Evolutionary conservation across 1,140 invertebrate genomes (phyloP).

Genomic region (Scaptomyza hsui): DNA sequence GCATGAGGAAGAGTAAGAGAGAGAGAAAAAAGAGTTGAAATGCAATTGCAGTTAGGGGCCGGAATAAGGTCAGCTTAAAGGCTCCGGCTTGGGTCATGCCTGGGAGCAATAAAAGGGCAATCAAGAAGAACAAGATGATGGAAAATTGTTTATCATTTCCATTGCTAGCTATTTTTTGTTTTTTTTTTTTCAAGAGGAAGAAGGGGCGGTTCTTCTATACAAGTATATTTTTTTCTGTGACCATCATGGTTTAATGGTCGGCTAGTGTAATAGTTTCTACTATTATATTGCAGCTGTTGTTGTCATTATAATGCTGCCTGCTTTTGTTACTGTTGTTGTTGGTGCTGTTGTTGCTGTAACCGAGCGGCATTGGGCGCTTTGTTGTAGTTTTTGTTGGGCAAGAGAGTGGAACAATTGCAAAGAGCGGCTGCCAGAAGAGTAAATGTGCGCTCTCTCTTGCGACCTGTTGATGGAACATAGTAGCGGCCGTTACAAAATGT

Average conservation of each 20-base stretch:
- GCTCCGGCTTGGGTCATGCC: slow-evolving; percentile 31
- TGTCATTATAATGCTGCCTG: slow-evolving; percentile 16
- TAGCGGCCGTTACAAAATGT: slow-evolving; percentile 18
- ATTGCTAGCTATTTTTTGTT: slow-evolving; percentile 32
- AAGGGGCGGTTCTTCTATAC: slow-evolving; percentile 17
- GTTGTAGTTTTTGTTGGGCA: slow-evolving; percentile 41
- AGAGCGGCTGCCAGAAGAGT: too few relatives aligned
- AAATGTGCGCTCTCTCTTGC: neutral
- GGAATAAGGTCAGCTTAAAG: slow-evolving; percentile 60
- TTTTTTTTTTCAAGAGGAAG: neutral
- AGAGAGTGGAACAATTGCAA: slow-evolving; percentile 37
- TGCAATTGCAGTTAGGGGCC: slow-evolving; percentile 22
- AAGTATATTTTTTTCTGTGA: slow-evolving; percentile 42
- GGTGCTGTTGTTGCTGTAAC: slow-evolving; percentile 49
- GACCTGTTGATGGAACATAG: slow-evolving; percentile 22
- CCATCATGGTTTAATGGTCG: slow-evolving; percentile 76
- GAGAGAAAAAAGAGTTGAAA: slow-evolving; percentile 8
- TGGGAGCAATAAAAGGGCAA: slow-evolving; percentile 39
- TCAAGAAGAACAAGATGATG: slow-evolving; percentile 24
- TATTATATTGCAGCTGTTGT: slow-evolving; percentile 66
- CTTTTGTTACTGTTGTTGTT: slow-evolving; percentile 37
- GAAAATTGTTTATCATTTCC: slow-evolving; percentile 65
- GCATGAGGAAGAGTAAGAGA: slow-evolving; percentile 9
- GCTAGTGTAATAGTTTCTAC: slow-evolving; percentile 72
- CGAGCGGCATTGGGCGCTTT: slow-evolving; percentile 44